These are phyloP conservation scores for Megalurothrips usitatus DNA, from an alignment of 2,888 invertebrate species.

Conservation along the genomic window DNA sequence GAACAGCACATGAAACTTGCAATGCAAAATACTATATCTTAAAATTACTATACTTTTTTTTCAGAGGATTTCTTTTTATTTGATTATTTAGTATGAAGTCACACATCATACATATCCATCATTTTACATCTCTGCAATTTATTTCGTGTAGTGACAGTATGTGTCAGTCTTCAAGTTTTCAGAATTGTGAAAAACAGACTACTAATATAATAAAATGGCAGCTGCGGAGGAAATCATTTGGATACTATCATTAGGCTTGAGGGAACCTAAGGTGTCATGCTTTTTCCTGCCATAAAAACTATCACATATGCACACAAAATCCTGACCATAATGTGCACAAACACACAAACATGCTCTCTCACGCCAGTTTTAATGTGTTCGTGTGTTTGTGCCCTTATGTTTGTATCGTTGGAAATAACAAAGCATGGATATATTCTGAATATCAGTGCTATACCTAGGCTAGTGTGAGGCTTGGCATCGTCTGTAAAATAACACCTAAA, in stretches of 20 bases:
- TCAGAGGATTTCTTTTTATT: not conserved
- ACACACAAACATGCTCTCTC: not conserved
- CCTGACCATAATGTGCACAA: not conserved
- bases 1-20: not conserved
- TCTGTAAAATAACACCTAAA: not conserved
- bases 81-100: not conserved
- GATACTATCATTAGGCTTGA: not conserved
- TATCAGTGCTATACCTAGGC: constrained; percentile 2
- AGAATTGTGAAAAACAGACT: constrained; percentile 10
- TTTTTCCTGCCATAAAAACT: not conserved
- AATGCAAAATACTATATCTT: constrained; percentile 11
- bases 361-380: not conserved
- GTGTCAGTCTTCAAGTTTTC: constrained; percentile 22
- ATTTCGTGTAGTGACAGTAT: not conserved
- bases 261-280: not conserved
- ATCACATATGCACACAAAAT: not conserved
- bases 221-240: not conserved
- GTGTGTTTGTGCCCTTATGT: not conserved
- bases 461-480: constrained; percentile 7
- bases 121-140: not conserved
- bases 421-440: not conserved
- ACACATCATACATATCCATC: not conserved
- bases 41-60: not conserved
- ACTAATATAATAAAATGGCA: not conserved
- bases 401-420: not conserved